phyloP scores from a whole-genome alignment of 1,140 invertebrate genomes.

The Brachionus koreanus region DNA sequence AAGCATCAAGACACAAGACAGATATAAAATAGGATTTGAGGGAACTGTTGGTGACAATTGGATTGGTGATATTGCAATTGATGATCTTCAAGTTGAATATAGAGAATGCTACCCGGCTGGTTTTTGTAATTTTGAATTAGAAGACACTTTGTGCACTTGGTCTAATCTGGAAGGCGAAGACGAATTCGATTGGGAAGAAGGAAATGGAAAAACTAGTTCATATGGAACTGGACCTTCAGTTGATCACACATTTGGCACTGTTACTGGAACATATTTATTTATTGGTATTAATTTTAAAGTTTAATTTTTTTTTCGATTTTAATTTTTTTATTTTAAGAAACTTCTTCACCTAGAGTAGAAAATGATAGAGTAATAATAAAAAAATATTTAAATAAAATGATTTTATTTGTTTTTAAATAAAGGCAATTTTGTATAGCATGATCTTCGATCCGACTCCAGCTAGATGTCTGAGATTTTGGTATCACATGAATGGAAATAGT shows the following conservation, averaged over 20 bases:
- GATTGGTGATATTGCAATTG: slow-evolving; percentile 15
- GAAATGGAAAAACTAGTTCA: slow-evolving; percentile 47
- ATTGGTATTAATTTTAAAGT: background rate
- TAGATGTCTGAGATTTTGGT: slow-evolving; percentile 46
- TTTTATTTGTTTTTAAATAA: background rate
- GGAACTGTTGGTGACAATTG: background rate
- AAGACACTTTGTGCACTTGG: slow-evolving; percentile 61
- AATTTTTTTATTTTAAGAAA: slow-evolving; percentile 44
- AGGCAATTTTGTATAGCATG: slow-evolving; percentile 53
- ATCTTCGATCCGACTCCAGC: slow-evolving; percentile 41
- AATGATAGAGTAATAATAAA: slow-evolving; percentile 47
- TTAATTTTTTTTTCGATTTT: background rate
- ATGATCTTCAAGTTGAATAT: slow-evolving; percentile 30
- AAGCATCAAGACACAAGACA: background rate
- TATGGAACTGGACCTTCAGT: slow-evolving; percentile 57
- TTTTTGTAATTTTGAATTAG: slow-evolving; percentile 46
- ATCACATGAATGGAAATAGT: slow-evolving; percentile 54
- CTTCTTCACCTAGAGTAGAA: slow-evolving; percentile 46
- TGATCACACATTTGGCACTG: slow-evolving; percentile 62
- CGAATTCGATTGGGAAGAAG: slow-evolving; percentile 52
- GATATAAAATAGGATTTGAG: slow-evolving; percentile 6
- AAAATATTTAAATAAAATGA: background rate
- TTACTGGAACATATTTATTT: slow-evolving; percentile 54
- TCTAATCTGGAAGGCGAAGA: slow-evolving; percentile 47
- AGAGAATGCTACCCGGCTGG: slow-evolving; percentile 3